These are phyloP conservation scores for Papilio polyxenes DNA, from an alignment of 1,140 invertebrate genomes.

Conservation along the genomic window DNA sequence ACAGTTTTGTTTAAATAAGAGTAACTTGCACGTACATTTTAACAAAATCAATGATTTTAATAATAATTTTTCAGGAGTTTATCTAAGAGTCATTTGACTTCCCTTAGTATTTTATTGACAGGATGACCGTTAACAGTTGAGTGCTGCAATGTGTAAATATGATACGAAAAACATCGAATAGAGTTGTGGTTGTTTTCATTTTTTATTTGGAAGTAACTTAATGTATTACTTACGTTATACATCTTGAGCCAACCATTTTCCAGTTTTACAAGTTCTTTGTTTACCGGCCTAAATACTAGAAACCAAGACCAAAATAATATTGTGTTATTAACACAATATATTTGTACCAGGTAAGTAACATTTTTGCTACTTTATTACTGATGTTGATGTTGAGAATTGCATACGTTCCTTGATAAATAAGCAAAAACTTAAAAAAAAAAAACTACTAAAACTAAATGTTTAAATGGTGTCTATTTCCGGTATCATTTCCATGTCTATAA, in stretches of 20 bases:
- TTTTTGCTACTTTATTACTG: neutral
- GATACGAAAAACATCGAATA: neutral
- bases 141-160: neutral
- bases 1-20: neutral
- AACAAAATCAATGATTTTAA: neutral
- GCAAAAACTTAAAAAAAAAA: no score
- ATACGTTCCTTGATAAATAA: neutral
- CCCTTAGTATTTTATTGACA: neutral
- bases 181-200: neutral
- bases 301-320: constrained; percentile 9
- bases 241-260: neutral
- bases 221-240: neutral
- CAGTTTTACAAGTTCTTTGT: neutral
- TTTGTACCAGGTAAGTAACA: neutral
- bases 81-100: constrained; percentile 5
- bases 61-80: neutral
- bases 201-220: neutral
- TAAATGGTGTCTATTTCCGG: no score
- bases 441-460: no score
- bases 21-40: neutral
- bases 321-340: neutral
- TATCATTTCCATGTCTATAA: no score
- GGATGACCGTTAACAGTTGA: neutral
- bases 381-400: neutral
- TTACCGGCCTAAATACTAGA: neutral